phyloP scores from a whole-genome alignment of 2,888 invertebrate genomes.

The Agonopterix arenella region DNA sequence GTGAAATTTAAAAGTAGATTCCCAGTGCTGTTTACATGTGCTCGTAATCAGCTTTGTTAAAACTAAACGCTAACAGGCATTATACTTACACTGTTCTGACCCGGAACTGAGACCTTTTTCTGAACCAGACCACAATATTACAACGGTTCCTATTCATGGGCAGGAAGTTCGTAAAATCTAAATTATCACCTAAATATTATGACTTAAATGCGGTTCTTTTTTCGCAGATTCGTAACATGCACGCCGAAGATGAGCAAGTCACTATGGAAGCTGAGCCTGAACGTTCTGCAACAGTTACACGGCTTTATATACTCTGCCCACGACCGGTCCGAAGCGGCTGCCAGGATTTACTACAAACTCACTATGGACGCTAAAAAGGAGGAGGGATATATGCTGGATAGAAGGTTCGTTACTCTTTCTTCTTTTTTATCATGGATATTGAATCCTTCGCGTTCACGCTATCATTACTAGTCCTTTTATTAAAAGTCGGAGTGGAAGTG shows the following conservation, averaged over 20 bases:
- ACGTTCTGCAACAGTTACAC: slow-evolving; percentile 57
- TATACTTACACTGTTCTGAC: no score
- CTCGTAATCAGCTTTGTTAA: no score
- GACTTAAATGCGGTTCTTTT: background rate
- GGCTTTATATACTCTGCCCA: slow-evolving; percentile 60
- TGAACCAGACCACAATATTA: no score
- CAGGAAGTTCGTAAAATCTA: no score
- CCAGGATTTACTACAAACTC: slow-evolving; percentile 62
- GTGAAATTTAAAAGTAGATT: no score
- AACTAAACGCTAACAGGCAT: no score
- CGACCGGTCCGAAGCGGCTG: slow-evolving; percentile 53
- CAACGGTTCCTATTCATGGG: no score
- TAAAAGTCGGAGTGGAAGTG: no score
- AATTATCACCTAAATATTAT: background rate
- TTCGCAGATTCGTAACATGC: slow-evolving; percentile 80
- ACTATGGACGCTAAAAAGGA: slow-evolving; percentile 50
- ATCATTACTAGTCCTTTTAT: no score
- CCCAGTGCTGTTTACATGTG: no score
- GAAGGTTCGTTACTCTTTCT: slow-evolving; percentile 36
- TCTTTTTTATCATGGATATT: background rate
- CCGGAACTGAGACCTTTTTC: no score
- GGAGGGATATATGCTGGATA: slow-evolving; percentile 48
- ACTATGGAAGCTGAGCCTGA: slow-evolving; percentile 62
- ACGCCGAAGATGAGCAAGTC: slow-evolving; percentile 83
- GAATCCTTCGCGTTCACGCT: no score